Evolutionary conservation across 2,113 vertebrate genomes (phyloP).

Genomic region (Trichomycterus rosablanca): DNA sequence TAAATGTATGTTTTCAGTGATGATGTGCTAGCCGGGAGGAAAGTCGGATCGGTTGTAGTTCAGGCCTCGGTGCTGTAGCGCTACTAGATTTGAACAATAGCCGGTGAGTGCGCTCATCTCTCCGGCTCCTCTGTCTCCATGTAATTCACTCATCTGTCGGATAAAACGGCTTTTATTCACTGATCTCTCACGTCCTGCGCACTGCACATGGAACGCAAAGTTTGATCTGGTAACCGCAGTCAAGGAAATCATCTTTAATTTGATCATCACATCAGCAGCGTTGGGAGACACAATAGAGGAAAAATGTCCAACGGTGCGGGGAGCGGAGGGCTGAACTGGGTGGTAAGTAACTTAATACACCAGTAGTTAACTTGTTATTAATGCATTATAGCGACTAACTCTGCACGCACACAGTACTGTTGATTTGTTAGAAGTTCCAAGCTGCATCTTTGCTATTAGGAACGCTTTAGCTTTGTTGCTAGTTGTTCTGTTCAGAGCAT

Average conservation of each 20-base stretch:
- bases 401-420: no score
- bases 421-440: no score
- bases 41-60: not conserved
- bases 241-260: constrained; percentile 43
- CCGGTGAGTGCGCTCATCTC: constrained; percentile 49
- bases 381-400: not conserved
- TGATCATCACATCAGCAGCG: constrained; percentile 39
- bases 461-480: no score
- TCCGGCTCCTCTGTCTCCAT: constrained; percentile 39
- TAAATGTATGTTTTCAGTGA: constrained; percentile 47
- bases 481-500: no score
- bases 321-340: constrained; percentile 73
- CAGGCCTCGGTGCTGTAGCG: constrained; percentile 62
- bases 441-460: no score
- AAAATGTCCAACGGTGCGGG: constrained; percentile 91
- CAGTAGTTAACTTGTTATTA: no score
- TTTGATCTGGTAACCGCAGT: constrained; percentile 50
- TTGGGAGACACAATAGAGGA: constrained; percentile 61
- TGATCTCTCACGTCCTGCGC: constrained; percentile 34
- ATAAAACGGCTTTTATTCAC: not conserved
- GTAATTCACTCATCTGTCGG: constrained; percentile 11
- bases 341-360: constrained; percentile 67
- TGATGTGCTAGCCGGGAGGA: constrained; percentile 52
- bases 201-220: constrained; percentile 24
- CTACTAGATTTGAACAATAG: constrained; percentile 75